These are phyloP conservation scores for Leptoclinus maculatus DNA, from an alignment of 2,797 vertebrate species.

Conservation along the genomic window DNA sequence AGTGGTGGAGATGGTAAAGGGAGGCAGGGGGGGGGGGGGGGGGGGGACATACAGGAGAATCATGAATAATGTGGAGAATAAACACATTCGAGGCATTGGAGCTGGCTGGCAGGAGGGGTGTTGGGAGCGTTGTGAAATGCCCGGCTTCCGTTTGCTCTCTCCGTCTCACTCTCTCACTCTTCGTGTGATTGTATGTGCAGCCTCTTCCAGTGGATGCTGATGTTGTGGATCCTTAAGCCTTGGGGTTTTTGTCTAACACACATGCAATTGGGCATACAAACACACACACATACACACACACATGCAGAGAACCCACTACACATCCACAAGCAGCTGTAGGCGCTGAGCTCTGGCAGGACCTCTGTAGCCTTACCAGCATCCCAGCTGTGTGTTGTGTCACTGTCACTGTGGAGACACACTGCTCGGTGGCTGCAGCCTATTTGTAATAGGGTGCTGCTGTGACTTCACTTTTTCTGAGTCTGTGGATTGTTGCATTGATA, in stretches of 20 bases:
- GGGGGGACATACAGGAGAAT: slow-evolving; percentile 58
- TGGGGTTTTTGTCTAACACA: slow-evolving; percentile 76
- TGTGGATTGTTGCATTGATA: slow-evolving; percentile 50
- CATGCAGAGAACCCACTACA: slow-evolving; percentile 23
- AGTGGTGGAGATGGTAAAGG: slow-evolving; percentile 63
- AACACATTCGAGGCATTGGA: slow-evolving; percentile 70
- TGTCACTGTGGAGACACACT: slow-evolving; percentile 50
- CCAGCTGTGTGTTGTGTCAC: slow-evolving; percentile 71
- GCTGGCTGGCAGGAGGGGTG: slow-evolving; percentile 61
- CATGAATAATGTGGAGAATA: slow-evolving; percentile 81
- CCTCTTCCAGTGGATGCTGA: slow-evolving; percentile 73
- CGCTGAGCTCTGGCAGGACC: slow-evolving; percentile 65
- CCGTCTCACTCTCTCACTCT: slow-evolving; percentile 14
- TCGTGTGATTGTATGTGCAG: slow-evolving; percentile 69
- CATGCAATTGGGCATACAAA: slow-evolving; percentile 61
- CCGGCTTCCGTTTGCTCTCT: slow-evolving; percentile 54
- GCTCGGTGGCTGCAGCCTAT: slow-evolving; percentile 34
- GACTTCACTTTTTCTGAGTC: slow-evolving; percentile 33
- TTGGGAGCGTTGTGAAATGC: slow-evolving; percentile 70
- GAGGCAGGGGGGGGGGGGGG: slow-evolving; percentile 22
- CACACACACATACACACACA: slow-evolving; percentile 31
- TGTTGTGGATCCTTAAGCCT: slow-evolving; percentile 73
- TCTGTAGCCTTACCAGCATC: slow-evolving; percentile 62
- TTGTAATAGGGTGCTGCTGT: slow-evolving; percentile 57
- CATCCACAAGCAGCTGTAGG: slow-evolving; percentile 55